Conservation (phyloP, 2,797 vertebrate genomes). For the Myotis daubentonii region DNA sequence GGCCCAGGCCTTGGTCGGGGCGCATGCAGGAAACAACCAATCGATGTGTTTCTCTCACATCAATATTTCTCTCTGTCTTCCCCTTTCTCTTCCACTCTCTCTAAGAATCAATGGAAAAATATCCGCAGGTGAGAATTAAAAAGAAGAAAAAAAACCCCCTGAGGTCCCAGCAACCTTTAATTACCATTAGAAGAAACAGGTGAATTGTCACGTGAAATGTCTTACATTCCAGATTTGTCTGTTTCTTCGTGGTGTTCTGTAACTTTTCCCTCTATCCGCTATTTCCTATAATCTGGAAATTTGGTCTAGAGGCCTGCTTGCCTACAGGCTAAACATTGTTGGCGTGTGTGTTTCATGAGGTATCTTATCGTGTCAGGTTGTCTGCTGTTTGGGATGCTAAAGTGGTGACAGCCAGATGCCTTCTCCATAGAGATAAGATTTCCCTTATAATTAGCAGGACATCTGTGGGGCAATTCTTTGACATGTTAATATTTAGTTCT, state of each 20-base stretch:
- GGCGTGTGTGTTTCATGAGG: background rate
- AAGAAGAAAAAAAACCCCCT: no score
- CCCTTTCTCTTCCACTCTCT: no score
- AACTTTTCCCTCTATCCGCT: background rate
- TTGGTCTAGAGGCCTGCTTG: background rate
- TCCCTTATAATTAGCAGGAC: background rate
- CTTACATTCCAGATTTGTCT: slow-evolving; percentile 34
- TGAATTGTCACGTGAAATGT: background rate
- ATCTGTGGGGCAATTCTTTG: background rate
- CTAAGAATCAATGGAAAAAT: no score
- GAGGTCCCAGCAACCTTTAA: slow-evolving; percentile 27
- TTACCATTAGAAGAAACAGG: background rate
- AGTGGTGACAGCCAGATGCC: background rate
- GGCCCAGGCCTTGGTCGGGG: no score
- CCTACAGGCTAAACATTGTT: background rate
- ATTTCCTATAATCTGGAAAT: background rate
- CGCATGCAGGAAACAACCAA: no score
- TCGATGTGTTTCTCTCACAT: no score
- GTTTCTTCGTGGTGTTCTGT: background rate
- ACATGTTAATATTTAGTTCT: background rate
- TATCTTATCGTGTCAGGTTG: background rate
- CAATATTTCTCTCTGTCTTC: no score
- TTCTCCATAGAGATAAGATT: slow-evolving; percentile 14
- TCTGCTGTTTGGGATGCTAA: background rate
- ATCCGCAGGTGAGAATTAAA: no score